Evolutionary conservation across 2,888 invertebrate species (phyloP).

Genomic region (Zhengitettix transpicula): DNA sequence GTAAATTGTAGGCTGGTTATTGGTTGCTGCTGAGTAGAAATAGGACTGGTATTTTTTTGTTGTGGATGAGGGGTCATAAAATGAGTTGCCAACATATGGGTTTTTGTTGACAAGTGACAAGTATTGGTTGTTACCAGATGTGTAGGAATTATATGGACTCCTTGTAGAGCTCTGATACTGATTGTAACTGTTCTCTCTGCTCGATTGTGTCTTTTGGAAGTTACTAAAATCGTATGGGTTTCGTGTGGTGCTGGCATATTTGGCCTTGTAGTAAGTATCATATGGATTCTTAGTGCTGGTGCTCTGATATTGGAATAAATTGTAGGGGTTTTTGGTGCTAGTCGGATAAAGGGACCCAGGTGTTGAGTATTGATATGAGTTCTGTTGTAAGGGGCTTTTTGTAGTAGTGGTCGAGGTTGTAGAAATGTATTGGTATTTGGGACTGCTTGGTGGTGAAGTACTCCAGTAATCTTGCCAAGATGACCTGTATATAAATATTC

Average conservation of each 20-base stretch:
- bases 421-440: not conserved
- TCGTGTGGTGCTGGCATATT: slow-evolving; percentile 3
- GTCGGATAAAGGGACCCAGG: too few relatives aligned
- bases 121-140: not conserved
- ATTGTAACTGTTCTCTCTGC: not conserved
- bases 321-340: too few relatives aligned
- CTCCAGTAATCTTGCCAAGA: slow-evolving; percentile 1
- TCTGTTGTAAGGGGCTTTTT: not conserved
- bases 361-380: not conserved
- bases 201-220: not conserved
- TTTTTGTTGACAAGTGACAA: not conserved
- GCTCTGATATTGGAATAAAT: not conserved
- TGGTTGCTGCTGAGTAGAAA: not conserved
- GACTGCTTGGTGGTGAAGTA: not conserved
- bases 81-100: not conserved
- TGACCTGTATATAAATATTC: slow-evolving; percentile 4
- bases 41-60: not conserved
- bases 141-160: not conserved
- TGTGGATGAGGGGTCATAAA: not conserved
- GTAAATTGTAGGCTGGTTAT: not conserved
- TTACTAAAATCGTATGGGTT: slow-evolving; percentile 7
- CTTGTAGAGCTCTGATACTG: not conserved
- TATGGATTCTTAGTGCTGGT: slow-evolving; percentile 16
- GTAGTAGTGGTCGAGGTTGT: not conserved
- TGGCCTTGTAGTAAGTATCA: slow-evolving; percentile 16